phyloP scores from a whole-genome alignment of 2,888 invertebrate species.

The Cephus pulcher region DNA sequence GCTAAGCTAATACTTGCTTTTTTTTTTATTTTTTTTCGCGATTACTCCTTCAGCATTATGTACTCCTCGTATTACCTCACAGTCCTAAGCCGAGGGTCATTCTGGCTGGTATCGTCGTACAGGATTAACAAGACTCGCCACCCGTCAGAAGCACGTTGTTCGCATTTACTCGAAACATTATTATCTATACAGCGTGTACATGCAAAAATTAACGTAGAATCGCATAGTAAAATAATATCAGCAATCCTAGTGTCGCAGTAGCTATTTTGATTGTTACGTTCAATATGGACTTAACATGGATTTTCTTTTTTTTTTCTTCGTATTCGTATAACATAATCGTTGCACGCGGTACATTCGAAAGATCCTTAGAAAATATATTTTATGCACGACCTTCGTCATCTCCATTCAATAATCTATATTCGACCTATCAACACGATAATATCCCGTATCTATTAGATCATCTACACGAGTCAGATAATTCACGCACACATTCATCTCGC shows the following conservation, averaged over 20 bases:
- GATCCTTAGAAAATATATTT: neutral
- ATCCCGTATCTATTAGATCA: neutral
- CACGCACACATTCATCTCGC: neutral
- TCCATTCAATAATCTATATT: neutral
- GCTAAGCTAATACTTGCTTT: constrained; percentile 10
- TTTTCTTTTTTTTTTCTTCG: neutral
- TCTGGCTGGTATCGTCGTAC: constrained; percentile 2
- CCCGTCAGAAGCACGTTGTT: neutral
- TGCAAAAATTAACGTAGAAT: neutral
- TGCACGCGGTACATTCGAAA: neutral
- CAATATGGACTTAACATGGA: neutral
- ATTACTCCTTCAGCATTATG: neutral
- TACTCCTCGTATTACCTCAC: neutral
- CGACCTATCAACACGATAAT: neutral
- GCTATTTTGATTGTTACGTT: neutral
- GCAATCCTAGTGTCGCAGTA: neutral
- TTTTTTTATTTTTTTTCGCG: constrained; percentile 1
- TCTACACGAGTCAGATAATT: neutral
- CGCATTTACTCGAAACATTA: constrained; percentile 18
- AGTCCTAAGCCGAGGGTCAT: neutral
- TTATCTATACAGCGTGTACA: constrained; percentile 31
- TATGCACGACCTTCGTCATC: neutral
- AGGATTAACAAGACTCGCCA: neutral
- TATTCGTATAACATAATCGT: neutral
- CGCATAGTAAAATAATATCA: neutral